These are phyloP conservation scores for Macrostomum lignano DNA, from an alignment of 1,140 invertebrate genomes.

Conservation along the genomic window DNA sequence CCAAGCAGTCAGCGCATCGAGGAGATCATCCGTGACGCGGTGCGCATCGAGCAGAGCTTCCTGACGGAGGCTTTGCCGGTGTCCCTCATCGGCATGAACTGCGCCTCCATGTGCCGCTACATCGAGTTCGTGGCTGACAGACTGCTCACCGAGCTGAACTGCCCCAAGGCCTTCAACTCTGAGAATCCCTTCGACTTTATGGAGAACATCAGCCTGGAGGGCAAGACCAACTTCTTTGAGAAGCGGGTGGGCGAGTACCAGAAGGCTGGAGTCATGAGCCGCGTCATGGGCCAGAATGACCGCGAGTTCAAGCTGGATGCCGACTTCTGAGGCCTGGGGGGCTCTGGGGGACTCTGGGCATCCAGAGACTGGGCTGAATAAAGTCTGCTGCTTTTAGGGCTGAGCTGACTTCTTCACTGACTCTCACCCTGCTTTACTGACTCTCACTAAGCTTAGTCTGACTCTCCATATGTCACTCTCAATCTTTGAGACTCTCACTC, in stretches of 20 bases:
- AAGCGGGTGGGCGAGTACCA: constrained; percentile 96
- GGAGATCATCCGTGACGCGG: constrained; percentile 65
- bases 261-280: constrained; percentile 60
- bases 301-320: constrained; percentile 53
- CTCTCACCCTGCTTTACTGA: too few relatives aligned
- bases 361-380: too few relatives aligned
- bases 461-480: too few relatives aligned
- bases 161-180: constrained; percentile 45
- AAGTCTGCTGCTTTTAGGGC: too few relatives aligned
- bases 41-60: constrained; percentile 85
- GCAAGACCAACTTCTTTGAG: constrained; percentile 98
- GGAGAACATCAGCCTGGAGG: constrained; percentile 88
- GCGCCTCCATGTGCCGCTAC: constrained; percentile 67
- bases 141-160: constrained; percentile 56
- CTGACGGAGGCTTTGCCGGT: constrained; percentile 76
- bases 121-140: constrained; percentile 96
- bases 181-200: constrained; percentile 97
- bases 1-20: constrained; percentile 34
- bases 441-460: too few relatives aligned
- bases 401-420: too few relatives aligned
- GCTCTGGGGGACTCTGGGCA: too few relatives aligned
- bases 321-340: too few relatives aligned
- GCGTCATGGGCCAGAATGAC: constrained; percentile 19
- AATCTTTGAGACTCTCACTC: too few relatives aligned
- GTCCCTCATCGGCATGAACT: constrained; percentile 87